These are phyloP conservation scores for Mesoclemmys tuberculata DNA, from an alignment of 2,113 vertebrate genomes.

Conservation along the genomic window DNA sequence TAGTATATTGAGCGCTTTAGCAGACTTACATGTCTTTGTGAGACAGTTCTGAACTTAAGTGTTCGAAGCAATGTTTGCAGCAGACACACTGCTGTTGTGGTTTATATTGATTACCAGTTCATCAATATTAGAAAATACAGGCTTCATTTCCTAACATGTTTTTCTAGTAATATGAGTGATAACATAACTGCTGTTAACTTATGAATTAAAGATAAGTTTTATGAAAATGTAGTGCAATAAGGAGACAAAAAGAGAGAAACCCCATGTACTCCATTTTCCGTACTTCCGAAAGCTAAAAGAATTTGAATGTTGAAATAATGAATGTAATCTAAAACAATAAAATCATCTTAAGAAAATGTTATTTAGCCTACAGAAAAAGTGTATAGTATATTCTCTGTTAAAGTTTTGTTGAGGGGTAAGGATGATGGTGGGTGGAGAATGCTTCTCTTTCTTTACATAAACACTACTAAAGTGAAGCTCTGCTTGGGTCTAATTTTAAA, in stretches of 20 bases:
- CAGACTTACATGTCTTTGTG: neutral
- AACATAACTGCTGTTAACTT: slow-evolving; percentile 18
- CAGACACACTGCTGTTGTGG: neutral
- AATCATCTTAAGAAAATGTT: neutral
- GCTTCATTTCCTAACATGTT: neutral
- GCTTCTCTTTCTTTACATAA: no score
- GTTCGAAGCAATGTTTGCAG: slow-evolving; percentile 51
- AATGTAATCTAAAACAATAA: neutral
- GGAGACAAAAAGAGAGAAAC: neutral
- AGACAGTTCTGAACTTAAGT: slow-evolving; percentile 3
- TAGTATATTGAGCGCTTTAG: slow-evolving; percentile 34
- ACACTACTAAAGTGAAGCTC: no score
- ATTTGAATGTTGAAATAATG: neutral
- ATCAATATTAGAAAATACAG: slow-evolving; percentile 24
- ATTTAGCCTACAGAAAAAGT: neutral
- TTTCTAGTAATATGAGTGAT: neutral
- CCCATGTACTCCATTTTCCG: neutral
- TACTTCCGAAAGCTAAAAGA: neutral
- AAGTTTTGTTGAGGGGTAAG: neutral
- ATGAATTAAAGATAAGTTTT: slow-evolving; percentile 13
- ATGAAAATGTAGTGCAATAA: neutral
- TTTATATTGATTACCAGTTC: slow-evolving; percentile 49
- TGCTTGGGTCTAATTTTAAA: no score
- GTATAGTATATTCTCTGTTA: neutral
- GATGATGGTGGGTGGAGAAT: no score